Evolutionary conservation across 2,888 invertebrate species (phyloP).

Genomic region (Noctua pronuba): DNA sequence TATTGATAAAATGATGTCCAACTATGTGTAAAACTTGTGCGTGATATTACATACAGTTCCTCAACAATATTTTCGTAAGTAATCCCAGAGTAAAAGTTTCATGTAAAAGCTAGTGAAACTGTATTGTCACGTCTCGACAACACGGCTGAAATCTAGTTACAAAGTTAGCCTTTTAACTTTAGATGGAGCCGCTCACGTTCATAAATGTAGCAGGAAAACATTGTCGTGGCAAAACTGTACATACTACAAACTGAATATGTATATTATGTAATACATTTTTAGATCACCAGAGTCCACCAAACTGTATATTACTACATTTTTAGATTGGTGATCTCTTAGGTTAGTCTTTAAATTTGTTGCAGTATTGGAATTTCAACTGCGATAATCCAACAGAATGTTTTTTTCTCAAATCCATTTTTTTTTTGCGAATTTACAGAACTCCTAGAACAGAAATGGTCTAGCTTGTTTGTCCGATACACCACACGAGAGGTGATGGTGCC

Average conservation of each 20-base stretch:
- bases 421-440: too few relatives aligned
- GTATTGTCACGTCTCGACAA: constrained; percentile 17
- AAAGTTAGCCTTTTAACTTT: constrained; percentile 41
- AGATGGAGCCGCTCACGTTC: background rate
- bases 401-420: too few relatives aligned
- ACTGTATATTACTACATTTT: too few relatives aligned
- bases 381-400: background rate
- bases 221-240: background rate
- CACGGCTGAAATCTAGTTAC: constrained; percentile 32
- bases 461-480: too few relatives aligned
- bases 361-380: background rate
- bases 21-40: background rate
- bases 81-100: background rate
- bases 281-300: too few relatives aligned
- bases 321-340: too few relatives aligned
- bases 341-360: background rate
- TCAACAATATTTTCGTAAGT: background rate
- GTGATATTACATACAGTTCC: background rate
- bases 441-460: too few relatives aligned
- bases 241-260: too few relatives aligned
- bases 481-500: too few relatives aligned
- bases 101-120: constrained; percentile 19
- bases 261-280: too few relatives aligned
- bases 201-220: background rate
- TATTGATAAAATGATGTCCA: background rate